Evolutionary conservation across 1,140 invertebrate genomes (phyloP), one percentile per base, ranked within the genome.

Genomic region (Sesamia nonagrioides): DNA sequence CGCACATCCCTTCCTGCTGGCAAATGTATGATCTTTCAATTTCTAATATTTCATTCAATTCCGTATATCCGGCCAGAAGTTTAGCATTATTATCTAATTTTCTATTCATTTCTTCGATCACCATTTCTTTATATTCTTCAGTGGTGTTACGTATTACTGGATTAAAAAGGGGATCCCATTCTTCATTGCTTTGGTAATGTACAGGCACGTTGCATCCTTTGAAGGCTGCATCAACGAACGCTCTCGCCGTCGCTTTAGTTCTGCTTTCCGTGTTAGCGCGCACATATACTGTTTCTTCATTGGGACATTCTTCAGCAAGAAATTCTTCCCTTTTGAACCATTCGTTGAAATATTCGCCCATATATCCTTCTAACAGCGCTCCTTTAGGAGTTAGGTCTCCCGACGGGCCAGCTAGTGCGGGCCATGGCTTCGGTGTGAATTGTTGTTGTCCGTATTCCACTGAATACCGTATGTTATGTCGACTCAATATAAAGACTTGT

Each of bases 381-480:
- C 78, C 78, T 52, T 61, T 75, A 9, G 58, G 50, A 11, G 78
- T 80, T 27, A 80, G 40, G 8, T 18, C 4, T 37, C 73, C 78
- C 6, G 21, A 13, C 6, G 21, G 9, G 5, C 37, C 63, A 15
- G 40, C 2, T 21, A 15, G 35, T 33, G 11, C 9, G 1, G 63
- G 72, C 72, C 72, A 80, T 18, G 18, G 18, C 11, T 76, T 76
- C 5, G 27, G 21, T 35, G 78, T 52, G 40, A 27, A 71, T 52
- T n/a, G 0, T 9, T 3, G 6, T 6, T 71, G 9, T 1, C 61
- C 1, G 7, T 45, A 21, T 4, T 77, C 78, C 18, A 91, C 81
- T 35, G 91, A 90, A 45, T 58, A 82, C n/a, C 92, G 82, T 40
- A 94, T 80, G 73, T 93, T 93, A 84, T 94, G 92, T 33, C 92